Conservation (phyloP, 2,797 vertebrate genomes). For the Enteromius argenteus region DNA sequence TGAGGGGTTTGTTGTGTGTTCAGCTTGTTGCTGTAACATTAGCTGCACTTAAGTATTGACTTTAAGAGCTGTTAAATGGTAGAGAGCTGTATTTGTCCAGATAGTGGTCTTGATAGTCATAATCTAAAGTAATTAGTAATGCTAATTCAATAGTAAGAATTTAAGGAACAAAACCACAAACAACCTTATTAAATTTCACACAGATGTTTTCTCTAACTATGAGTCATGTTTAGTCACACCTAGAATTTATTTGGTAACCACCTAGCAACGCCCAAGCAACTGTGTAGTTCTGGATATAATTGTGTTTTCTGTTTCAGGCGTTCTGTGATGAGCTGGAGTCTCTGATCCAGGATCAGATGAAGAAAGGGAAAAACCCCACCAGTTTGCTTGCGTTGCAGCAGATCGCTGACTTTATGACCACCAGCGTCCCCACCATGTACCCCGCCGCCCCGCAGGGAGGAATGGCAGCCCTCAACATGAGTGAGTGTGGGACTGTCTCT, state of each 20-base stretch:
- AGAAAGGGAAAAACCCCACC: conserved; percentile 96
- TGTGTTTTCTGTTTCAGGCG: conserved; percentile 76
- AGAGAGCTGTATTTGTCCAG: not conserved
- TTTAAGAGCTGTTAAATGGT: not conserved
- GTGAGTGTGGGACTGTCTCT: conserved; percentile 78
- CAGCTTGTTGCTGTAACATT: not conserved
- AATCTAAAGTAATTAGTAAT: not conserved
- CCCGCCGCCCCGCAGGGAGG: conserved; percentile 94
- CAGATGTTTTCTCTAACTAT: not conserved
- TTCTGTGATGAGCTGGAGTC: conserved; percentile 98
- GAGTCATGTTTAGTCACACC: not conserved
- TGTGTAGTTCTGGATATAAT: not conserved
- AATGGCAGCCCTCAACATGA: conserved; percentile 98
- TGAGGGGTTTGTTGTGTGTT: not conserved
- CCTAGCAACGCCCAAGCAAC: not conserved
- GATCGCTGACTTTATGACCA: conserved; percentile 98
- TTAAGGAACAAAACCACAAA: not conserved
- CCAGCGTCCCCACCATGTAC: conserved; percentile 92
- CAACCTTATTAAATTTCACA: not conserved
- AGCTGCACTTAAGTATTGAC: not conserved
- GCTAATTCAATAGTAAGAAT: not conserved
- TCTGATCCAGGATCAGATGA: conserved; percentile 98
- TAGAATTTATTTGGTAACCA: not conserved
- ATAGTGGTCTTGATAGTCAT: not conserved
- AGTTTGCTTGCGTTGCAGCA: conserved; percentile 95